Evolutionary conservation across 1,140 invertebrate species (phyloP), one percentile per base, ranked within the genome.

Genomic region (Homalodisca vitripennis): DNA sequence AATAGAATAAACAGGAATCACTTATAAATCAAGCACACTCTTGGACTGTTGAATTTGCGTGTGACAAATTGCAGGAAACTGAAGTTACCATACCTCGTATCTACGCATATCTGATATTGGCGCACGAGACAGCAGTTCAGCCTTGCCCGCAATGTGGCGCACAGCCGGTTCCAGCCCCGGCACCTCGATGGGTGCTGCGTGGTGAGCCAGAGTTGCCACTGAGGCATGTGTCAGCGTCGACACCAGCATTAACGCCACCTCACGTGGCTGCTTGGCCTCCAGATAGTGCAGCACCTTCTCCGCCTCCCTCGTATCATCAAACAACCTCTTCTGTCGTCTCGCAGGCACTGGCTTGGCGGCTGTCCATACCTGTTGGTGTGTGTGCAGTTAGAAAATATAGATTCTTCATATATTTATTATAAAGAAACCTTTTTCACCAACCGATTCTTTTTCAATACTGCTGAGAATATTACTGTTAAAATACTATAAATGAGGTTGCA

Each of bases 231-330:
- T 79, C 1, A 92, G 76, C 46, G 85, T 81, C 14, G 93, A 89
- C 73, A 94, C 77, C 6, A 95, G 77, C 34, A 93, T 82, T 70
- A 89, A 83, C 12, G 85, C 88, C 3, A 94, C 86, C 74, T 91
- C 85, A n/a, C 87, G 84, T 46, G 93, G 83, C 17, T 83, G 84
- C 26, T 85, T 82, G 0, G 88, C n/a, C 20, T 69, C 63, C 24
- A 67, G 60, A 17, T 63, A 47, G 62, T 98, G 93, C 20, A 98
- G 80, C 34, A 94, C 93, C 80, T 97, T 97, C 77, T 98, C 92
- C 0, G 95, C 97, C 82, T 98, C 97, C 62, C 90, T 88, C 0
- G 94, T 96, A 75, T 98, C 97, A 79, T 99, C 95, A 79, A 99
- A 99, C 0, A 99, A 82, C 60, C 96, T 85, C 76, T 92, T 91